Evolutionary conservation across 2,797 vertebrate species (phyloP).

Genomic region (Tenualosa ilisha): DNA sequence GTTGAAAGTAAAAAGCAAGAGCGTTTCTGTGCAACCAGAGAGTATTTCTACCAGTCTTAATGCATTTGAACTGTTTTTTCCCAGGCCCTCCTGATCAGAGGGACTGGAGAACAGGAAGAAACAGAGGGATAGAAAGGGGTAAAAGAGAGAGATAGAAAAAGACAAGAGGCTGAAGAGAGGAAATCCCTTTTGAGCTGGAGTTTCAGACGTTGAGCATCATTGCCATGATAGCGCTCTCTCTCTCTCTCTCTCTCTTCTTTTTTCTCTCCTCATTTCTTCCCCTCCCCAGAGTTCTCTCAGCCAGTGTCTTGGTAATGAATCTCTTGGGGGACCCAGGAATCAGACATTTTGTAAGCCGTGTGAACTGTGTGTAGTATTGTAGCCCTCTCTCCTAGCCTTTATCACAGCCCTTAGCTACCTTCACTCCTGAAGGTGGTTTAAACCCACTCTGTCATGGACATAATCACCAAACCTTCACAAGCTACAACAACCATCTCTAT

Average conservation of each 20-base stretch:
- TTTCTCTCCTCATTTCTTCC: background rate
- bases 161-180: conserved; percentile 45
- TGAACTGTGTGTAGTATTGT: conserved; percentile 26
- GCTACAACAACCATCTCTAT: background rate
- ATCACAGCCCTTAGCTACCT: conserved; percentile 66
- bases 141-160: conserved; percentile 52
- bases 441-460: conserved; percentile 55
- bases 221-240: conserved; percentile 67
- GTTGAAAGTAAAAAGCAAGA: background rate
- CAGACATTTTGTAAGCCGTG: conserved; percentile 59
- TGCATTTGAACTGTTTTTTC: background rate
- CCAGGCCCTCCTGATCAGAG: background rate
- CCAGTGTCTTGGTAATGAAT: conserved; percentile 75
- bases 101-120: no score
- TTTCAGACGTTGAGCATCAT: conserved; percentile 70
- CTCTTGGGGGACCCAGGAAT: conserved; percentile 68
- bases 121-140: background rate
- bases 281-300: conserved; percentile 35
- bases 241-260: conserved; percentile 41
- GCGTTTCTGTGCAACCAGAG: background rate
- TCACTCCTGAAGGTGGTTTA: conserved; percentile 74
- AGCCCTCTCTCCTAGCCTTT: conserved; percentile 62
- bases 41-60: background rate
- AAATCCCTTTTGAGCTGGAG: conserved; percentile 72
- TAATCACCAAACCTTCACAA: background rate